These are phyloP conservation scores for Augochlora pura DNA, from an alignment of 1,140 invertebrate genomes.

Conservation along the genomic window DNA sequence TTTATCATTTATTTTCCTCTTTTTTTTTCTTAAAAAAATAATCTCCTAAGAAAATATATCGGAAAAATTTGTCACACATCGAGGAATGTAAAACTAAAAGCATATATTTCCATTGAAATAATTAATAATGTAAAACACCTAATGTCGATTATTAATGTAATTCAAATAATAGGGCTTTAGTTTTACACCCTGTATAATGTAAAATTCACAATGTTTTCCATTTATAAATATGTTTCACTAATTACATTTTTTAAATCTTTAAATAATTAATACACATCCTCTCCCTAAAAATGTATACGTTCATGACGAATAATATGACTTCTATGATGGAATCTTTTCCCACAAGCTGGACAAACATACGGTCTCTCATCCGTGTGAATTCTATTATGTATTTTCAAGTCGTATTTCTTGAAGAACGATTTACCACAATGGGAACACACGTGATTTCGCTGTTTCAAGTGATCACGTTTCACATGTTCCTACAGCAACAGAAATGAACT, in stretches of 20 bases:
- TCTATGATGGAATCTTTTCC: conserved; percentile 79
- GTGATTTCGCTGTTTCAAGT: conserved; percentile 73
- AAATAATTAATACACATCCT: conserved; percentile 67
- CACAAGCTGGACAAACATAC: conserved; percentile 80
- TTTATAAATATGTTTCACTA: not conserved
- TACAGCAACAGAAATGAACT: conserved; percentile 5
- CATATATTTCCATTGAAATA: not conserved
- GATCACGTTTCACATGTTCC: conserved; percentile 67
- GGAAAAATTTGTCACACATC: not conserved
- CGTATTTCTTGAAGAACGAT: conserved; percentile 76
- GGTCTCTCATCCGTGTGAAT: conserved; percentile 81
- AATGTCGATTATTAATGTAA: not conserved
- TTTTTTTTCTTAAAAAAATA: conserved; percentile 43
- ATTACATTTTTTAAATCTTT: not conserved
- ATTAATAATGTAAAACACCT: not conserved
- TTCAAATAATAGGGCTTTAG: not conserved
- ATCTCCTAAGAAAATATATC: conserved; percentile 11
- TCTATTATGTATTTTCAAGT: conserved; percentile 76
- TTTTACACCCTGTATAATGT: not conserved
- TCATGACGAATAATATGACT: conserved; percentile 76
- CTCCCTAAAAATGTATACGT: conserved; percentile 76
- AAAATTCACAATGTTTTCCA: not conserved
- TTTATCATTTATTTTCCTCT: not conserved
- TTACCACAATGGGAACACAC: conserved; percentile 73
- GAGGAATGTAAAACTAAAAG: not conserved